Evolutionary conservation across 37 sponge, comb jelly and placozoan genomes (phyloP).

Genomic region (Axinella damicornis): DNA sequence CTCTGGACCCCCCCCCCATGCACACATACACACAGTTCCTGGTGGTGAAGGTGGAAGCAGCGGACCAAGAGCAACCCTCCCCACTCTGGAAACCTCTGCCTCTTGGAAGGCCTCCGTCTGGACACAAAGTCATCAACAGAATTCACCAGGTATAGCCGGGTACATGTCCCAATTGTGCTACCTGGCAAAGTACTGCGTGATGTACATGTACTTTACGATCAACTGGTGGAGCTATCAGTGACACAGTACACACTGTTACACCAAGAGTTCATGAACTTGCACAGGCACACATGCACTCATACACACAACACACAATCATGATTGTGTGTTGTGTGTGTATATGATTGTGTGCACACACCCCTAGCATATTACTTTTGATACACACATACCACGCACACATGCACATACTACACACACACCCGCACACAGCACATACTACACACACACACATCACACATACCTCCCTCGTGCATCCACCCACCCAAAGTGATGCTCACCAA

Average conservation of each 20-base stretch:
- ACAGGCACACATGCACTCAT: no score
- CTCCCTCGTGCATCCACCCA: background rate
- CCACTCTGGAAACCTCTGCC: slow-evolving; percentile 65
- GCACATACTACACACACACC: background rate
- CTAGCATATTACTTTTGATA: background rate
- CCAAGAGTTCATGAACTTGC: background rate
- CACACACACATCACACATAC: background rate
- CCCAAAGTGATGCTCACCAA: slow-evolving; percentile 51
- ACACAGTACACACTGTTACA: no score
- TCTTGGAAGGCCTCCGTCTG: slow-evolving; percentile 93
- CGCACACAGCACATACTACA: background rate
- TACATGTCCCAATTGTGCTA: no score
- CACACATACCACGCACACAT: background rate
- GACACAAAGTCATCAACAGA: slow-evolving; percentile 76
- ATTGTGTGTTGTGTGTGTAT: no score
- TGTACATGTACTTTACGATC: no score
- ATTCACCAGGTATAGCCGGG: slow-evolving; percentile 80
- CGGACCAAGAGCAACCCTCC: slow-evolving; percentile 65
- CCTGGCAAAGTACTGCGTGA: no score
- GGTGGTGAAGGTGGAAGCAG: background rate
- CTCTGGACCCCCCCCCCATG: slow-evolving; percentile 2
- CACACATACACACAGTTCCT: slow-evolving; percentile 10
- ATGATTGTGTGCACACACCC: no score
- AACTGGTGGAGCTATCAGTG: no score
- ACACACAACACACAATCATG: no score